Evolutionary conservation across 2,888 invertebrate species (phyloP).

Genomic region (Sesamia inferens): DNA sequence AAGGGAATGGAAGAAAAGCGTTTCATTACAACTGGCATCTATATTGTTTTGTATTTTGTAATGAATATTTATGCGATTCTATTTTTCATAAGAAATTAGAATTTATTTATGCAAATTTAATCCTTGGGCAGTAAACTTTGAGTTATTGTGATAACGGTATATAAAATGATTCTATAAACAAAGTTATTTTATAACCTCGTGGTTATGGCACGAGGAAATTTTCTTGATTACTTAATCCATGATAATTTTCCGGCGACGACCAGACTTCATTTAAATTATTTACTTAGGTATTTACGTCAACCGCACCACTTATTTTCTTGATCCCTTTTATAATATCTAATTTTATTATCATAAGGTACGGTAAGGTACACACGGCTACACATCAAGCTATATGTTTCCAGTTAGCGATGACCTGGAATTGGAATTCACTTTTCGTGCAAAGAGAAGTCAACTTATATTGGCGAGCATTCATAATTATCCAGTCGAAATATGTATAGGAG

Average conservation of each 20-base stretch:
- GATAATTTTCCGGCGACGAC: slow-evolving; percentile 63
- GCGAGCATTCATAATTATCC: not conserved
- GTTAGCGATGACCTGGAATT: not conserved
- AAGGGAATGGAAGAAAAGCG: slow-evolving; percentile 22
- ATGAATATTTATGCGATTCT: slow-evolving; percentile 55
- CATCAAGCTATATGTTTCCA: no score
- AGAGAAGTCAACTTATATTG: no score
- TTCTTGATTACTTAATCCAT: slow-evolving; percentile 68
- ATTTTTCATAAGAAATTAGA: slow-evolving; percentile 61
- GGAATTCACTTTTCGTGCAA: no score
- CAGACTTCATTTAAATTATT: slow-evolving; percentile 65
- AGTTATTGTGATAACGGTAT: slow-evolving; percentile 46
- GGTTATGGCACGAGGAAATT: slow-evolving; percentile 58
- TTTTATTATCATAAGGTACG: slow-evolving; percentile 15
- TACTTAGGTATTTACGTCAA: slow-evolving; percentile 46
- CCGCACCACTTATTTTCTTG: slow-evolving; percentile 31
- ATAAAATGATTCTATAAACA: slow-evolving; percentile 10
- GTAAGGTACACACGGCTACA: no score
- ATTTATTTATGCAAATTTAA: slow-evolving; percentile 64
- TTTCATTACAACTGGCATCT: slow-evolving; percentile 40
- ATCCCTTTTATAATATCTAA: slow-evolving; percentile 16
- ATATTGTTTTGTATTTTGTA: slow-evolving; percentile 52
- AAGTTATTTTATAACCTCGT: slow-evolving; percentile 53
- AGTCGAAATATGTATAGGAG: slow-evolving; percentile 3
- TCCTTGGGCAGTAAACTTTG: slow-evolving; percentile 39